Evolutionary conservation across 1,140 invertebrate genomes (phyloP).

Genomic region (Anagrus nilaparvatae): DNA sequence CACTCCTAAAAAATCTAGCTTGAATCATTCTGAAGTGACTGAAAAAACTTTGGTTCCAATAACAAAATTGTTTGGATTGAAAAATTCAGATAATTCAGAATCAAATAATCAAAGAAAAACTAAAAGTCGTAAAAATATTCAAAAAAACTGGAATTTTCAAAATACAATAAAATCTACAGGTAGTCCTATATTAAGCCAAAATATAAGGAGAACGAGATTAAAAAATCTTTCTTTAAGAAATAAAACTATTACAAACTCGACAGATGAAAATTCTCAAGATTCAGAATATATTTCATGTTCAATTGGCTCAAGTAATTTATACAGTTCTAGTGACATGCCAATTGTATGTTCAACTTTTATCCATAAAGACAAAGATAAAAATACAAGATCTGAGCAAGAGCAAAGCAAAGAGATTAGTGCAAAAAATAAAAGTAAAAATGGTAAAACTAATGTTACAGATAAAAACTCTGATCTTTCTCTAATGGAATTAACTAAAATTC

Average conservation of each 20-base stretch:
- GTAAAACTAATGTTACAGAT: too few relatives aligned
- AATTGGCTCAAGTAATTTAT: too few relatives aligned
- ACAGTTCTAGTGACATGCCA: constrained; percentile 19
- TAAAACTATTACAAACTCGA: neutral
- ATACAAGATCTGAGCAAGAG: neutral
- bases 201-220: neutral
- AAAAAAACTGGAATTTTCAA: neutral
- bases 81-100: constrained; percentile 3
- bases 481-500: too few relatives aligned
- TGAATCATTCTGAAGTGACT: neutral
- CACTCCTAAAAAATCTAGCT: constrained; percentile 15
- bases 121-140: neutral
- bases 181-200: constrained; percentile 18
- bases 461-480: too few relatives aligned
- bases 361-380: neutral
- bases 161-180: neutral
- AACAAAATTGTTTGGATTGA: constrained; percentile 14
- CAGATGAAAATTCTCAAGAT: neutral
- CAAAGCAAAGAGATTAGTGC: neutral
- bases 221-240: constrained; percentile 5
- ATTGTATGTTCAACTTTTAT: constrained; percentile 31
- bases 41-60: constrained; percentile 1
- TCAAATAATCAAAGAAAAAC: neutral
- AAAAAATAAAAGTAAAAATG: too few relatives aligned
- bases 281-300: too few relatives aligned